phyloP scores from a whole-genome alignment of 2,113 vertebrate species.

The Monopterus albus region DNA sequence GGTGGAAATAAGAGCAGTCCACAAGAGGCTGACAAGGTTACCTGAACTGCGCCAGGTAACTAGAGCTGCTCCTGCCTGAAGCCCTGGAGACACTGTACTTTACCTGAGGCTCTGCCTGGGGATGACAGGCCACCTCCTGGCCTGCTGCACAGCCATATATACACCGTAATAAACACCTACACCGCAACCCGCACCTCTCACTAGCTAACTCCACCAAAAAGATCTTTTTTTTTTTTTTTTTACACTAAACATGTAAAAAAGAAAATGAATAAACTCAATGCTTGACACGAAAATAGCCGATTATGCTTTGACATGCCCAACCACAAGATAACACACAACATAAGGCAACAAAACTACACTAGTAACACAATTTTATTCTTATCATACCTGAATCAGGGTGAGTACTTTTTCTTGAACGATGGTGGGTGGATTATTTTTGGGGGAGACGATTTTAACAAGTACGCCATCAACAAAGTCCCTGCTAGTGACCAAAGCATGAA shows the following conservation, averaged over 20 bases:
- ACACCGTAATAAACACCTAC: constrained; percentile 28
- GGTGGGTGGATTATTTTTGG: constrained; percentile 96
- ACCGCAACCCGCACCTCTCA: background rate
- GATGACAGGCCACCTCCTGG: constrained; percentile 45
- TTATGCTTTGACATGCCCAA: background rate
- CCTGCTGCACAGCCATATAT: constrained; percentile 19
- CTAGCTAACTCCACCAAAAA: constrained; percentile 7
- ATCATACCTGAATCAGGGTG: constrained; percentile 92
- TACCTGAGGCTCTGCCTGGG: constrained; percentile 42
- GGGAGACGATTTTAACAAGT: constrained; percentile 96
- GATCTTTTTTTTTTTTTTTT: background rate
- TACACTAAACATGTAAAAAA: background rate
- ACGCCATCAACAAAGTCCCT: constrained; percentile 97
- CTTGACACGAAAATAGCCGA: background rate
- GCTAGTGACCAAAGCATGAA: constrained; percentile 93
- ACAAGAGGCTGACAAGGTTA: constrained; percentile 64
- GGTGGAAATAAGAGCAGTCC: constrained; percentile 63
- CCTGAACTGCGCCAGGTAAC: constrained; percentile 75
- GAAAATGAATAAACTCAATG: background rate
- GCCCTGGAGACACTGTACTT: constrained; percentile 37
- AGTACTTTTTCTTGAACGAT: constrained; percentile 99
- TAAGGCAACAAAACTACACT: background rate
- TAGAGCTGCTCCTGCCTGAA: constrained; percentile 56
- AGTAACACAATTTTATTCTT: background rate
- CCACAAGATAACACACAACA: background rate